A percentile compares a stretch with the other conserved stretches of the same genome.
Evolutionary conservation across 2,888 invertebrate species (phyloP).

Genomic region (Cataglyphis altisquamis): DNA sequence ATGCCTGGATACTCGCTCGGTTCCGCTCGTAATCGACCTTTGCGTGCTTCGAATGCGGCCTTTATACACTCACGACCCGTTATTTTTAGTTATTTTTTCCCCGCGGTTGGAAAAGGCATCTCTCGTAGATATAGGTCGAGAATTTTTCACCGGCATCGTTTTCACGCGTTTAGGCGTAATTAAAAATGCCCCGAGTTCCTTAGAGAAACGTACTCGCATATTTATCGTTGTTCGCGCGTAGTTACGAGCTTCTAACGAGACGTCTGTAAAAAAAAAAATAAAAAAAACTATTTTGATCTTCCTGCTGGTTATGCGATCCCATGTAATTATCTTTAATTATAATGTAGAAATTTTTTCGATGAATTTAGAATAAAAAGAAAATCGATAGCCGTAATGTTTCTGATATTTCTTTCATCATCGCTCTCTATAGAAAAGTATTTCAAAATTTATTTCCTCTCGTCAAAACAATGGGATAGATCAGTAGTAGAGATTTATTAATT

Average conservation of each 20-base stretch:
- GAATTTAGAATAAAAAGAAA: neutral
- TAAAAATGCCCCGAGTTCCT: constrained; percentile 43
- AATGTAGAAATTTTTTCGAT: constrained; percentile 2
- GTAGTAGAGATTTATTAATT: constrained; percentile 30
- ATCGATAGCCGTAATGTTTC: neutral
- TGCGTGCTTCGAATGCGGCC: constrained; percentile 49
- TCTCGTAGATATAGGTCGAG: constrained; percentile 39
- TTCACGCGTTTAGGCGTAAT: constrained; percentile 50
- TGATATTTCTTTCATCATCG: neutral
- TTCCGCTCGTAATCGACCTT: constrained; percentile 47
- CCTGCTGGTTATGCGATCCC: neutral
- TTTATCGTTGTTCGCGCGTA: constrained; percentile 36
- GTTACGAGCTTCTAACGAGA: neutral
- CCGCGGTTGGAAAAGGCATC: neutral
- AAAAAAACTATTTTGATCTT: constrained; percentile 5
- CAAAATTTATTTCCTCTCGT: constrained; percentile 32
- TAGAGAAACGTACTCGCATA: constrained; percentile 16
- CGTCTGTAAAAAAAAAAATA: neutral
- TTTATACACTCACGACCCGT: constrained; percentile 24
- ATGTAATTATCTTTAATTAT: constrained; percentile 26
- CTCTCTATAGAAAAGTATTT: constrained; percentile 9
- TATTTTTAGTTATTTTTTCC: constrained; percentile 36
- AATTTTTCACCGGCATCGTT: constrained; percentile 28
- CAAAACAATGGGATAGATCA: constrained; percentile 9
- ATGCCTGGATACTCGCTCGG: constrained; percentile 43